These are phyloP conservation scores for Maniola hyperantus DNA, from an alignment of 2,888 invertebrate genomes.

Conservation along the genomic window DNA sequence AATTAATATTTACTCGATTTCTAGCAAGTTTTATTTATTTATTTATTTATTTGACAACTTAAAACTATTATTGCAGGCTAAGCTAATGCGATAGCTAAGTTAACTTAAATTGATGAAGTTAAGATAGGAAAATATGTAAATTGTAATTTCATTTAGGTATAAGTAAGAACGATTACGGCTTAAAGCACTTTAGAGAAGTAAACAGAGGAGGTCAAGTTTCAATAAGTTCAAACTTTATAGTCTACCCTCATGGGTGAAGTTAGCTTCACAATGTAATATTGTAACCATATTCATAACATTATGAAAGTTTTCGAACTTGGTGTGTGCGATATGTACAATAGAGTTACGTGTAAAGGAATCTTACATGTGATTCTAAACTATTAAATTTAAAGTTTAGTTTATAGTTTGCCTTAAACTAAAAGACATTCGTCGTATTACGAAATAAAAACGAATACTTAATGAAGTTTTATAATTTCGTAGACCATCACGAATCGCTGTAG, in stretches of 20 bases:
- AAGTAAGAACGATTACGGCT: background rate
- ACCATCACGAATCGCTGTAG: background rate
- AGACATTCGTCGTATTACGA: background rate
- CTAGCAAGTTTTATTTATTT: background rate
- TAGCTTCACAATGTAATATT: slow-evolving; percentile 17
- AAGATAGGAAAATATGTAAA: background rate
- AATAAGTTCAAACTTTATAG: slow-evolving; percentile 3
- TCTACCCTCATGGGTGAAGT: slow-evolving; percentile 18
- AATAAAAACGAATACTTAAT: background rate
- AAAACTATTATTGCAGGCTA: too few species aligned
- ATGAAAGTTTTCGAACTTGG: slow-evolving; percentile 13
- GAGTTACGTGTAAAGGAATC: background rate
- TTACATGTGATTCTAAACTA: slow-evolving; percentile 2
- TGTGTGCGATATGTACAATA: slow-evolving; percentile 15
- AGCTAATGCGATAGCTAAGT: too few species aligned
- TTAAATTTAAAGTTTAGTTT: background rate
- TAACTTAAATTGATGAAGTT: too few species aligned
- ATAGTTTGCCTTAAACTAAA: background rate
- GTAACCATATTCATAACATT: slow-evolving; percentile 16
- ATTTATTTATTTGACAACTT: too few species aligned
- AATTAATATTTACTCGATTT: background rate
- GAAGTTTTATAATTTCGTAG: background rate
- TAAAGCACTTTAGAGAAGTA: background rate
- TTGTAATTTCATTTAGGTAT: too few species aligned
- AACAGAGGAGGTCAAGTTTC: slow-evolving; percentile 9